Base-by-base conservation (phyloP, 2,113 vertebrate genomes). In the Aphyosemion australe region DNA sequence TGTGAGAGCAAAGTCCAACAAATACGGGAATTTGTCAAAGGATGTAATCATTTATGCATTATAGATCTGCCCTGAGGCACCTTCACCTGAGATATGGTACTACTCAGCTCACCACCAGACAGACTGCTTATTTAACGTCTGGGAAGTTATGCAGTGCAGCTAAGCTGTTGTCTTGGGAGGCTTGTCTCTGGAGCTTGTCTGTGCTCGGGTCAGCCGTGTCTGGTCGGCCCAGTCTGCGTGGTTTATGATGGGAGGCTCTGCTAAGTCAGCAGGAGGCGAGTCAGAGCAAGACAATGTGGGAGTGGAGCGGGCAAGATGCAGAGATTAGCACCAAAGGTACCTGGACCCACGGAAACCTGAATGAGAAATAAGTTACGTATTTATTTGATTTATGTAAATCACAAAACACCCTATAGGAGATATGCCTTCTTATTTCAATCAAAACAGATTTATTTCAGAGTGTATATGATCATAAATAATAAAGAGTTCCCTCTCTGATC, bases 41-140 rank as follows among this genome's bases (percentile, higher is more conserved):
- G 55, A 70, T 47, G 21, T 74, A 58, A 61, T 81, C 69, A 73
- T 85, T 84, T 74, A 65, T 72, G 74, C 61, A 66, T 84, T 76
- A 74, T 72, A 65, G 63, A 81, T 68, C 51, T 64, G 48, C 68
- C 55, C 54, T 13, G 45, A 56, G 61, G 80, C 65, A 66, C 37
- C 43, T 61, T 52, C 50, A 77, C 82, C 81, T 82, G 58, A 69
- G 64, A 73, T 65, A 50, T 41, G 39, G 74, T 55, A 51, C 75
- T 58, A 45, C 74, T 87, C 76, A 73, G 81, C 85, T 78, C 77
- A 86, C 75, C 83, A 59, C 80, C 65, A 79, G 83, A 67, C 84
- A 84, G 84, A 87, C 79, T 79, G 88, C 85, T 91, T 88, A 90
- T 89, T 88, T 83, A 67, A 85, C 63, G 90, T 91, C 88, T 91